Evolutionary conservation across 2,888 invertebrate genomes (phyloP), one percentile per base, ranked within the genome.

Genomic region (Patella caerulea): DNA sequence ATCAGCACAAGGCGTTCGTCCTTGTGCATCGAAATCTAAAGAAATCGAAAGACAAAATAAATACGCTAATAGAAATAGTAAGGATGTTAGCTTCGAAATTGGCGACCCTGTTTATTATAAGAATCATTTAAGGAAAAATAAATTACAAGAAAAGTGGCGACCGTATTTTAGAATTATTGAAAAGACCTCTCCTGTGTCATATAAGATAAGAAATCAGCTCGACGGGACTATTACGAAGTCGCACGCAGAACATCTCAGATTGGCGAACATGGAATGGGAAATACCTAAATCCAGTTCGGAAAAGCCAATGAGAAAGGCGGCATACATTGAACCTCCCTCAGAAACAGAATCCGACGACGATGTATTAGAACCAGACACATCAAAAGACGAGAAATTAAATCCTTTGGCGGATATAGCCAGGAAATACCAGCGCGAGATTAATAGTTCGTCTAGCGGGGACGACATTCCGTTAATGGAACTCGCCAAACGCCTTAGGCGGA

Each of bases 161-260:
- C 82, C 80, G 4, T 82, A 78, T 65, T 82, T 75, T 73, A 72
- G 79, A 56, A 79, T 82, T 11, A 76, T 81, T 45, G 79, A 83
- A 71, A 74, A 81, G 65, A 80, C 15, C 14, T 24, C 72, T 15
- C 81, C 80, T n/a, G 73, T 78, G 15, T 76, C 54, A n/a, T 73
- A 73, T 73, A 77, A 69, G 17, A 73, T 77, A 45, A 73, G 70
- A 34, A 73, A 70, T 54, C 77, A 77, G 34, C 29, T 73, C 5
- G 24, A 19, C 15, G 73, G 73, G 14, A 17, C 17, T 11, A 19
- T 73, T 5, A 73, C 73, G 7, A 77, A 77, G 65, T 45, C 17
- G 15, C 76, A 80, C 53, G 78, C 78, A 9, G 69, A 73, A 7
- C 73, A 78, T 15, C 17, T 80, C 5, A 29, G 73, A 5, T 12